A percentile compares a stretch with the other conserved stretches of the same genome.
phyloP scores from a whole-genome alignment of 2,113 vertebrate genomes.

The Cyprinus carpio region DNA sequence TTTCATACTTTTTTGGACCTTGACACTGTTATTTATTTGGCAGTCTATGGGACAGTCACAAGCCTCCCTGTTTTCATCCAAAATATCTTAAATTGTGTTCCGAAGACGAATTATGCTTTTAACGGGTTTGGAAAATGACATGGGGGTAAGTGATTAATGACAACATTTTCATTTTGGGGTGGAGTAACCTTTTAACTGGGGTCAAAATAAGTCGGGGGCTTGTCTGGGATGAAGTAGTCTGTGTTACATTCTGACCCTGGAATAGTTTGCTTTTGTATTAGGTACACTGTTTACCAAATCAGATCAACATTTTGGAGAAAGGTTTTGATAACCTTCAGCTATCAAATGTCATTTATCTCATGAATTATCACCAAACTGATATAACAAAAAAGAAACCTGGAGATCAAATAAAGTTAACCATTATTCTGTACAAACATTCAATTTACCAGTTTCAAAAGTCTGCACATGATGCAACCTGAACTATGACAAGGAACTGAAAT shows the following conservation, averaged over 20 bases:
- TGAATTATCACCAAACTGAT: neutral
- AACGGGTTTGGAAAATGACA: no score
- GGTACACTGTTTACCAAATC: neutral
- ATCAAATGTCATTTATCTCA: neutral
- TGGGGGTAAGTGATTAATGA: no score
- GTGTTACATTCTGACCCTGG: neutral
- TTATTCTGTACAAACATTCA: neutral
- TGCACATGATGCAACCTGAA: neutral
- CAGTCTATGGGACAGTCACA: no score
- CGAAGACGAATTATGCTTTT: no score
- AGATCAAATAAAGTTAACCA: neutral
- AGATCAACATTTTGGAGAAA: neutral
- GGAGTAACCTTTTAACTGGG: neutral
- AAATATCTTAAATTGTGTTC: no score
- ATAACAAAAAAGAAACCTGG: neutral
- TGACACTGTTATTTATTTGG: no score
- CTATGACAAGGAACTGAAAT: neutral
- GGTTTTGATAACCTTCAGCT: neutral
- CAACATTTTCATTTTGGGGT: no score
- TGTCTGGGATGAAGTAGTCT: neutral
- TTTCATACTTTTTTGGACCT: no score
- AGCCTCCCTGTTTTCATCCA: no score
- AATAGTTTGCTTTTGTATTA: neutral
- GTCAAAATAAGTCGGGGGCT: neutral
- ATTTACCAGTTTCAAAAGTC: neutral